A percentile compares a stretch with the other conserved stretches of the same genome.
These are phyloP conservation scores for Gymnodraco acuticeps DNA, from an alignment of 2,797 vertebrate species.

Conservation along the genomic window DNA sequence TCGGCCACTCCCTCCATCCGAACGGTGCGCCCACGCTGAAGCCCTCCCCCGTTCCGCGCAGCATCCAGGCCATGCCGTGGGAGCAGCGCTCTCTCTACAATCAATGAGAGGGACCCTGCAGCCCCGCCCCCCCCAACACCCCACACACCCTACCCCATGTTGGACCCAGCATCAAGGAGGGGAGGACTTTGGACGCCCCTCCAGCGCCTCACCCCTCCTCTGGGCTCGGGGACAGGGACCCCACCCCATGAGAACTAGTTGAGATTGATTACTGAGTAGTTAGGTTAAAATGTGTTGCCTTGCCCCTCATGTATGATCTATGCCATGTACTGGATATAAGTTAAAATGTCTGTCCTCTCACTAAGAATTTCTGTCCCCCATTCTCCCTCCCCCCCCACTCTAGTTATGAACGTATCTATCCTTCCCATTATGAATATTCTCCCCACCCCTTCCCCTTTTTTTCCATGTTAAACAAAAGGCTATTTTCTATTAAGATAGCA, in stretches of 20 bases:
- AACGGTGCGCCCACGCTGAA: constrained; percentile 81
- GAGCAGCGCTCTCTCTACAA: constrained; percentile 85
- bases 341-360: constrained; percentile 73
- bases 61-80: constrained; percentile 83
- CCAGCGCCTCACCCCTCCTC: constrained; percentile 29
- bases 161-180: constrained; percentile 53
- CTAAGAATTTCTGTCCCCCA: constrained; percentile 47
- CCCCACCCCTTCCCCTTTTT: constrained; percentile 12
- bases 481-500: constrained; percentile 61
- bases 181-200: constrained; percentile 50
- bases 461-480: constrained; percentile 56
- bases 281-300: constrained; percentile 81
- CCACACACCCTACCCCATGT: constrained; percentile 13
- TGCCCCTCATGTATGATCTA: constrained; percentile 81
- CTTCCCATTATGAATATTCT: constrained; percentile 70
- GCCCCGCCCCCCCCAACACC: not conserved
- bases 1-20: constrained; percentile 80
- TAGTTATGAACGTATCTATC: constrained; percentile 74
- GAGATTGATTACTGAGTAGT: constrained; percentile 80
- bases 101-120: constrained; percentile 71
- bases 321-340: constrained; percentile 81
- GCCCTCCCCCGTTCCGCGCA: constrained; percentile 79
- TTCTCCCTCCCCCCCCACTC: constrained; percentile 23
- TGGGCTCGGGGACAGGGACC: constrained; percentile 59
- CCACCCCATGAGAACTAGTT: constrained; percentile 73